A percentile compares a stretch with the other conserved stretches of the same genome.
Conservation (phyloP, 1,140 invertebrate genomes). For the Drosophila burlai region DNA sequence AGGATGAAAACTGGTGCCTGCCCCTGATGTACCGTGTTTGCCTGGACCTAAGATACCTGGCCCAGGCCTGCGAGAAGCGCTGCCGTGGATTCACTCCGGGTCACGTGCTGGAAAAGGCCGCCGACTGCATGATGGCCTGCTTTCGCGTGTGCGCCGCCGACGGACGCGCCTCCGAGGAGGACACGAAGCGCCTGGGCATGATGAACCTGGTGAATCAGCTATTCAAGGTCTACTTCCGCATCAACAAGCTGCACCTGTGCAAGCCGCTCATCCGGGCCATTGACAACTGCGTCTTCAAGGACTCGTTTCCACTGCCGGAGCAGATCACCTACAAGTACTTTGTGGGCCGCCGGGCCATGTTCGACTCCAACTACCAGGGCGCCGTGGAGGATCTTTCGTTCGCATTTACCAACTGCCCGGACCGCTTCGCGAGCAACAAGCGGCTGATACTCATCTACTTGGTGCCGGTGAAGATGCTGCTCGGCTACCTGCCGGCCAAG, state of each 20-base stretch:
- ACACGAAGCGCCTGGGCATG: constrained; percentile 98
- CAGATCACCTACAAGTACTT: constrained; percentile 99
- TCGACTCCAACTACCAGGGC: constrained; percentile 97
- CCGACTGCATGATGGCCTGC: constrained; percentile 96
- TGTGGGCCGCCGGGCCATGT: constrained; percentile 98
- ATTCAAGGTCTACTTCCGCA: constrained; percentile 98
- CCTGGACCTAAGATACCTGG: constrained; percentile 94
- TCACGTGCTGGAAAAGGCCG: constrained; percentile 96
- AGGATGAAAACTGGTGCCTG: constrained; percentile 98
- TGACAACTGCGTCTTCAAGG: constrained; percentile 95
- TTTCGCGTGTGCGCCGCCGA: constrained; percentile 98
- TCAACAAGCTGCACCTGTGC: constrained; percentile 98
- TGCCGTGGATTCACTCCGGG: constrained; percentile 87
- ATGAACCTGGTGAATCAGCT: constrained; percentile 98
- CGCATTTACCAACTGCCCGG: constrained; percentile 96
- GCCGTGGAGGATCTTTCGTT: constrained; percentile 97
- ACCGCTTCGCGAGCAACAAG: constrained; percentile 94
- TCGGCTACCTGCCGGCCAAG: constrained; percentile 95
- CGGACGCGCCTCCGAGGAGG: constrained; percentile 93
- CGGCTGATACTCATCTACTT: constrained; percentile 97
- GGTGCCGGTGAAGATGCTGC: constrained; percentile 98
- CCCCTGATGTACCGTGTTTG: constrained; percentile 96
- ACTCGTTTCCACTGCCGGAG: constrained; percentile 93
- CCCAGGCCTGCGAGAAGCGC: constrained; percentile 90
- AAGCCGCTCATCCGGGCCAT: constrained; percentile 98